Evolutionary conservation across 2,888 invertebrate species (phyloP), one percentile per base, ranked within the genome.

Genomic region (Drosophila vallismaia): DNA sequence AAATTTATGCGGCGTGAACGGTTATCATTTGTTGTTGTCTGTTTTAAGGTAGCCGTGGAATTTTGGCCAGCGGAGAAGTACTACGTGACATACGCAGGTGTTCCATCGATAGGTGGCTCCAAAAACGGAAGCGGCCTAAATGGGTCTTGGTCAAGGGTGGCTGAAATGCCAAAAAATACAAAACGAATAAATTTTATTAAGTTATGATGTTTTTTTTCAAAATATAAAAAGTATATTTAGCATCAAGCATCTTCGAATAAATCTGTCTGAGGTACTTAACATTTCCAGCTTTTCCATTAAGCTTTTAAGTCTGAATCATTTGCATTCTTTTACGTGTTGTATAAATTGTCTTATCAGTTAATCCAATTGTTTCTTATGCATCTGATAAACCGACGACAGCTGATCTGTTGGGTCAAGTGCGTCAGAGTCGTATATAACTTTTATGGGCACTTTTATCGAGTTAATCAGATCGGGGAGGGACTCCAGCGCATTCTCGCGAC

Each of bases 1-100:
- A 86, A 88, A 88, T 89, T 88, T 86, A 83, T 81, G 80, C 76
- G 80, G 76, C 88, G 88, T 85, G 86, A 85, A 83, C 83, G 80
- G 88, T 76, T 80, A 54, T 56, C 64, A 71, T 74, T 85, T 76
- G 49, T 54, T 50, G 56, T 45, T 68, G 64, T 8, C 53, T 53
- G 64, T 40, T 56, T 54, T 59, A 70, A 52, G 69, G 71, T 55
- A 63, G 63, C 55, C 60, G 26, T 49, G 28, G 45, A 33, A 53
- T 46, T 49, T 52, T 51, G 68, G 38, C 72, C 46, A 71, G 55
- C 36, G 44, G 10, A 40, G 33, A 19, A 55, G 40, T 36, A 50
- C 72, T 79, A 85, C 84, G 88, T 88, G 84, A 88, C 80, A 71
- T 62, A 63, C 54, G 74, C 82, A 82, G 86, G 82, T 82, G 86